phyloP scores from a whole-genome alignment of 1,140 invertebrate species.

The Vanessa atalanta region DNA sequence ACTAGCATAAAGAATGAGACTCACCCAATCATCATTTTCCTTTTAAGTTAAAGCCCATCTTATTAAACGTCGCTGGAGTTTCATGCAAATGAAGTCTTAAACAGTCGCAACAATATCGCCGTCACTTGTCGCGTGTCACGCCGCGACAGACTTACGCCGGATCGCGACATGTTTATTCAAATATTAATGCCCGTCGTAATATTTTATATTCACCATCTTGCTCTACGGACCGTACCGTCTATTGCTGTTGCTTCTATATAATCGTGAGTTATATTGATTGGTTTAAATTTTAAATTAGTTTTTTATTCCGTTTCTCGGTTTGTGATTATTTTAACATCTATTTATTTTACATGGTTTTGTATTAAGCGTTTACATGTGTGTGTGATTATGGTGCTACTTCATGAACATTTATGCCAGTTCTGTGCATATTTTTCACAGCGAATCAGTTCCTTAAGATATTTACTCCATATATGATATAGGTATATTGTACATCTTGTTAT shows the following conservation, averaged over 20 bases:
- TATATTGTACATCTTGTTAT: no score
- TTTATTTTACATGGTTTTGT: not conserved
- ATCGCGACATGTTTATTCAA: conserved; percentile 67
- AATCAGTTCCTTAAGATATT: no score
- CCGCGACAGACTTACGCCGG: conserved; percentile 47
- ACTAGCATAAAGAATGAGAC: not conserved
- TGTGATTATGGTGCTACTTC: no score
- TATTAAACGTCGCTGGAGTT: conserved; percentile 14
- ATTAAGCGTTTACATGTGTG: not conserved
- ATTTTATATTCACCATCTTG: conserved; percentile 52
- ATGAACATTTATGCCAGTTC: no score
- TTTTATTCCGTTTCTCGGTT: conserved; percentile 6
- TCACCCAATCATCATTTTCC: conserved; percentile 17
- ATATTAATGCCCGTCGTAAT: conserved; percentile 62
- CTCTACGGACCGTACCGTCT: conserved; percentile 25
- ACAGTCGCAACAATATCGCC: conserved; percentile 30
- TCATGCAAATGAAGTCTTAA: conserved; percentile 54
- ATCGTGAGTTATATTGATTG: conserved; percentile 49
- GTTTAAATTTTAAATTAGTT: conserved; percentile 28
- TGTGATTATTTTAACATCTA: not conserved
- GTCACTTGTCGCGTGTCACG: conserved; percentile 47
- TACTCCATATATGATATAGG: no score
- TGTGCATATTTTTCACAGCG: no score
- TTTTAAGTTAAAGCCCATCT: conserved; percentile 22
- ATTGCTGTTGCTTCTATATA: conserved; percentile 44